Evolutionary conservation across 2,888 invertebrate genomes (phyloP), one percentile per base, ranked within the genome.

Genomic region (Eledona agricola): DNA sequence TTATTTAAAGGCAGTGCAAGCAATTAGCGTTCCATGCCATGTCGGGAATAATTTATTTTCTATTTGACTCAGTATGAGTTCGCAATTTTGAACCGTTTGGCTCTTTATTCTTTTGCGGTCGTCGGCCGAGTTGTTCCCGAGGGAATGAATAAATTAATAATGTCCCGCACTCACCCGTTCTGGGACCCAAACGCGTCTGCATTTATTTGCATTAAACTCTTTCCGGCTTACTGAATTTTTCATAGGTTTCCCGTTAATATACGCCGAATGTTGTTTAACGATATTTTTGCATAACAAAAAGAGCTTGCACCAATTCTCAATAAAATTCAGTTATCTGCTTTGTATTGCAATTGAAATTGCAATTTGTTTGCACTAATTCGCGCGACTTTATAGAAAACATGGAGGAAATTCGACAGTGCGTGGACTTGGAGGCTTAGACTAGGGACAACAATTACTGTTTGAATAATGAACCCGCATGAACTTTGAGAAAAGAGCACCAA

Each of bases 381-480:
- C n/a, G n/a, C n/a, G n/a, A n/a, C n/a, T n/a, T n/a, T n/a, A n/a
- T n/a, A n/a, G n/a, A n/a, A n/a, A n/a, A n/a, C n/a, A n/a, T n/a
- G n/a, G n/a, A n/a, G n/a, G n/a, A n/a, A n/a, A n/a, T n/a, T n/a
- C n/a, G n/a, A n/a, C n/a, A n/a, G n/a, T n/a, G n/a, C n/a, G n/a
- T n/a, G n/a, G n/a, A n/a, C n/a, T n/a, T n/a, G n/a, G n/a, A n/a
- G n/a, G n/a, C n/a, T n/a, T n/a, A n/a, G n/a, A n/a, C n/a, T 59
- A n/a, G n/a, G n/a, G 57, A 55, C 61, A 63, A 65, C 65, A 69
- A 68, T 70, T 69, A 67, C 62, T 58, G 57, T 58, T 61, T 62
- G 67, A 72, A 76, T 74, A 76, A 76, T 74, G 75, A 73, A 72
- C 76, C 76, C 75, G 70, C 72, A 76, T 76, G 72, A 72, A 72